These are phyloP conservation scores for Apteryx mantelli DNA, from an alignment of 2,113 vertebrate species.

Conservation along the genomic window DNA sequence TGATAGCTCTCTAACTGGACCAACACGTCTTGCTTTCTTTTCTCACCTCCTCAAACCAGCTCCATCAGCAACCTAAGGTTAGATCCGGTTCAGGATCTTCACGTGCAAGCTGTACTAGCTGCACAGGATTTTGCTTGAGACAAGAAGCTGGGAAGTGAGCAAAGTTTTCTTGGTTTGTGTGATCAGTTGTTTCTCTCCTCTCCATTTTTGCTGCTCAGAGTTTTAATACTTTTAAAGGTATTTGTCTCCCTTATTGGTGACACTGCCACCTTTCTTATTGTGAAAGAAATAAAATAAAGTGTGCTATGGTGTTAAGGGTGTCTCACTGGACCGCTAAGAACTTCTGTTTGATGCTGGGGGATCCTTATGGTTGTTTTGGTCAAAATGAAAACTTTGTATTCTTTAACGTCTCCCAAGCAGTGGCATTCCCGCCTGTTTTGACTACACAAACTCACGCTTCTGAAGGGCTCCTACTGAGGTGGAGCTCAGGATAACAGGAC, in stretches of 20 bases:
- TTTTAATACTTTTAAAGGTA: neutral
- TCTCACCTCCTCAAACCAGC: neutral
- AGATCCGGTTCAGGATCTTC: neutral
- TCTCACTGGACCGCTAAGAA: neutral
- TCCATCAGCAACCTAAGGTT: neutral
- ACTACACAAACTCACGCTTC: neutral
- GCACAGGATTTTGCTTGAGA: neutral
- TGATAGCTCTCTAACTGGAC: neutral
- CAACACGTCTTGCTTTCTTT: rapidly evolving
- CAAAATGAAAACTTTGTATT: neutral
- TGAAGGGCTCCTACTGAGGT: neutral
- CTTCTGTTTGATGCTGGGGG: neutral
- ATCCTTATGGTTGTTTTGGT: neutral
- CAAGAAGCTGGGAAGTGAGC: neutral
- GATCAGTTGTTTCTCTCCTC: neutral
- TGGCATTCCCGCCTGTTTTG: neutral
- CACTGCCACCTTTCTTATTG: neutral
- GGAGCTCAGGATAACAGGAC: neutral
- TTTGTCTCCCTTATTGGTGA: neutral
- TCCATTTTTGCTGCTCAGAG: neutral
- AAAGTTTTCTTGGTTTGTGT: neutral
- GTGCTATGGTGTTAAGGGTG: neutral
- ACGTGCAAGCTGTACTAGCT: neutral
- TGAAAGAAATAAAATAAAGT: neutral
- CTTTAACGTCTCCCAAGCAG: neutral